phyloP scores from a whole-genome alignment of 2,797 vertebrate genomes.

The Botia almorhae region DNA sequence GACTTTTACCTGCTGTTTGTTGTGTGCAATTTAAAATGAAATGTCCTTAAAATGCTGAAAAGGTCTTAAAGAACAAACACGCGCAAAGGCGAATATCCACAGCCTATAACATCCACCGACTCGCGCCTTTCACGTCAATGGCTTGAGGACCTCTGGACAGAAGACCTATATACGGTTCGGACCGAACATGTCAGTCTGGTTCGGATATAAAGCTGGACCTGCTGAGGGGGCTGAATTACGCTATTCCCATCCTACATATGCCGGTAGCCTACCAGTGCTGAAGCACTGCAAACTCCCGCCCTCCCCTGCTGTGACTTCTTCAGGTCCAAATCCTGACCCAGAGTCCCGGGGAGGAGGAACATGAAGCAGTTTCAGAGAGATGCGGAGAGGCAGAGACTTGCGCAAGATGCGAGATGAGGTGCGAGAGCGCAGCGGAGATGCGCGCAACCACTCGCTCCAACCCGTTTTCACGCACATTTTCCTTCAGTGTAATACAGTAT shows the following conservation, averaged over 20 bases:
- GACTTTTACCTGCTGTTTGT: constrained; percentile 68
- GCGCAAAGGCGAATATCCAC: constrained; percentile 71
- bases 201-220: constrained; percentile 65
- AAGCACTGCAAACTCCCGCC: constrained; percentile 34
- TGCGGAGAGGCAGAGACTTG: background rate
- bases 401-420: background rate
- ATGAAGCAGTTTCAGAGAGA: background rate
- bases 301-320: constrained; percentile 57
- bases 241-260: constrained; percentile 75
- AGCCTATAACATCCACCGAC: constrained; percentile 69
- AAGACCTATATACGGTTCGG: constrained; percentile 79
- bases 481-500: background rate
- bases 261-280: constrained; percentile 68
- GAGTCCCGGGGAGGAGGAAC: constrained; percentile 22
- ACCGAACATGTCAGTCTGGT: constrained; percentile 79
- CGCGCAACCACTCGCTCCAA: background rate
- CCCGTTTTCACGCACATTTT: background rate
- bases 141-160: constrained; percentile 56
- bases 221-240: constrained; percentile 77
- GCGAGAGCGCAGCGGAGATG: background rate
- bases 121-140: constrained; percentile 64
- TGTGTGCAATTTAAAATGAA: constrained; percentile 38
- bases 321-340: constrained; percentile 21
- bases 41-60: constrained; percentile 55
- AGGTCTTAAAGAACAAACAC: constrained; percentile 54